Conservation (phyloP, 2,888 invertebrate genomes). For the Ametastegia equiseti region DNA sequence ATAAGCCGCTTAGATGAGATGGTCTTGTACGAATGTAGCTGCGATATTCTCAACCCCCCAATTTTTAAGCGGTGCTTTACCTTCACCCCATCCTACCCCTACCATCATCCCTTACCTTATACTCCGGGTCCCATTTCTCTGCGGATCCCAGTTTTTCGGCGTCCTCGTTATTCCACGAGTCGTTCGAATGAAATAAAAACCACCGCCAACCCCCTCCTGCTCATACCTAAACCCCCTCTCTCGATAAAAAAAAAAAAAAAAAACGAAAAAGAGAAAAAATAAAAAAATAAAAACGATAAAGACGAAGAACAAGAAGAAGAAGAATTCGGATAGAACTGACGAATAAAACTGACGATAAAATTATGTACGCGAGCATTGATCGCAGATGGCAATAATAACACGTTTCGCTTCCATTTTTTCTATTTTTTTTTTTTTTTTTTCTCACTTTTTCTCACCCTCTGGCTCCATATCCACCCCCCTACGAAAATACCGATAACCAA, state of each 20-base stretch:
- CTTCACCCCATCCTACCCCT: no score
- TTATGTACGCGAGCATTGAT: neutral
- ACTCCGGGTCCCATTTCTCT: neutral
- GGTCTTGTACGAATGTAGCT: conserved; percentile 65
- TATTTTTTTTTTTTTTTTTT: neutral
- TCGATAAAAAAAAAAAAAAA: no score
- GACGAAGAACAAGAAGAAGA: neutral
- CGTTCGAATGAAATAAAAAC: neutral
- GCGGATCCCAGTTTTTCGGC: neutral
- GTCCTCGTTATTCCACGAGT: neutral
- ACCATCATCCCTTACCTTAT: no score
- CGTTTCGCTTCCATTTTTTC: neutral
- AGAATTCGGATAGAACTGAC: no score
- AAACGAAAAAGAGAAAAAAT: no score
- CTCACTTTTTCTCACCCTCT: neutral
- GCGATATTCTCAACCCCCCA: conserved; percentile 4
- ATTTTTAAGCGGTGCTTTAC: conserved; percentile 21
- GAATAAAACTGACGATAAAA: conserved; percentile 1
- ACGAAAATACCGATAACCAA: conserved; percentile 15
- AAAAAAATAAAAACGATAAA: no score
- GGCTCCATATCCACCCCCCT: neutral
- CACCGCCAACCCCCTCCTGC: neutral
- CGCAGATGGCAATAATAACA: neutral
- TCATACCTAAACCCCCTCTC: no score
- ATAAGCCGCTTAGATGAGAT: conserved; percentile 69